Evolutionary conservation across 2,797 vertebrate species (phyloP).

Genomic region (Sebastiscus albofasciatus): DNA sequence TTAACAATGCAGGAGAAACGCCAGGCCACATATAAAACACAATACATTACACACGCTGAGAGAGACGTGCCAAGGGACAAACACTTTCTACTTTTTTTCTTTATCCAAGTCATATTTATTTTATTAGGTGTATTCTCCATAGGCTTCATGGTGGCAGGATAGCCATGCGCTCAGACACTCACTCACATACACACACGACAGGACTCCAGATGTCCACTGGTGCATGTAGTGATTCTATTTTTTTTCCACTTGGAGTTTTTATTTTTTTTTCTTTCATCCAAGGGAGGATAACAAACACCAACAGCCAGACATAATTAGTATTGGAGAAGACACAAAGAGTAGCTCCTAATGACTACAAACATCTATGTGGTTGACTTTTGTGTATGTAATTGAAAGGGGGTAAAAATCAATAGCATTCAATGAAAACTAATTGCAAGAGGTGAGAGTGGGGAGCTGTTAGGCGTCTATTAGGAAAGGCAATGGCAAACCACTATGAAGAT

Average conservation of each 20-base stretch:
- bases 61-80: conserved; percentile 74
- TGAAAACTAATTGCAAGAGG: conserved; percentile 84
- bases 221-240: conserved; percentile 81
- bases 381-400: conserved; percentile 80
- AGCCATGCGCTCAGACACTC: conserved; percentile 71
- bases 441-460: conserved; percentile 62
- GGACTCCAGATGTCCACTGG: conserved; percentile 78
- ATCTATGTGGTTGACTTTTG: conserved; percentile 82
- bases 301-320: conserved; percentile 85
- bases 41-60: conserved; percentile 73
- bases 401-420: conserved; percentile 85
- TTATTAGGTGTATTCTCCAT: conserved; percentile 80
- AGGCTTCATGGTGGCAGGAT: conserved; percentile 75
- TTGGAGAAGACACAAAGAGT: conserved; percentile 84
- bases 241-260: conserved; percentile 72
- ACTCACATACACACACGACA: conserved; percentile 55
- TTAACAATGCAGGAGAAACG: conserved; percentile 65
- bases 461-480: conserved; percentile 67
- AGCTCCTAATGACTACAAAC: conserved; percentile 84
- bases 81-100: conserved; percentile 72
- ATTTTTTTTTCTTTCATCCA: conserved; percentile 56
- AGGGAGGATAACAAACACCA: conserved; percentile 69
- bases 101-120: conserved; percentile 83
- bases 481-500: conserved; percentile 59
- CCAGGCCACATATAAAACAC: conserved; percentile 64